Conservation (phyloP, 2,113 vertebrate genomes). For the Apaloderma vittatum region DNA sequence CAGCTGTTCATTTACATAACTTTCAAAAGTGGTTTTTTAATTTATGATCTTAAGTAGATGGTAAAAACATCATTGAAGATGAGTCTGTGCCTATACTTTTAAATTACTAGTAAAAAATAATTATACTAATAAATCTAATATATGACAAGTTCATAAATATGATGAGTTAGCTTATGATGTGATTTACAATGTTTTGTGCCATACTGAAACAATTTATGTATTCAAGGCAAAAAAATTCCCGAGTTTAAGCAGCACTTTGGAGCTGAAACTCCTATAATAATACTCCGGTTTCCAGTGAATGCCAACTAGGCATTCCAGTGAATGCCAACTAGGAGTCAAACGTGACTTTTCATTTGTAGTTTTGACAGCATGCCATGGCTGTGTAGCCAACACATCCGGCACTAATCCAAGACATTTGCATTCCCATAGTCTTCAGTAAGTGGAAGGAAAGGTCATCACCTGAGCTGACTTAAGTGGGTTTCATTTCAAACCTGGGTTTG, state of each 20-base stretch:
- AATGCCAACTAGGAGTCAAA: neutral
- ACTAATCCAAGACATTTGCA: neutral
- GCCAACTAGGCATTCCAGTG: neutral
- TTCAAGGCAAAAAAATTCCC: neutral
- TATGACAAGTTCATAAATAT: neutral
- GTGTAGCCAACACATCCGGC: fast-evolving
- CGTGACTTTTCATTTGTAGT: neutral
- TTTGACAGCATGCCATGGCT: neutral
- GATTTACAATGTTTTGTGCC: neutral
- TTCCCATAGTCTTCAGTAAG: neutral
- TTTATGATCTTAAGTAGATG: neutral
- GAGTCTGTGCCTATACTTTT: neutral
- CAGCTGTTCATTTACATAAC: neutral
- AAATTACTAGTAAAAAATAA: slow-evolving; percentile 15
- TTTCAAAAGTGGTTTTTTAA: neutral
- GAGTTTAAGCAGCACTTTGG: neutral
- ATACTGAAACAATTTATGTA: neutral
- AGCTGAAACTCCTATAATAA: neutral
- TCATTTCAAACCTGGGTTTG: neutral
- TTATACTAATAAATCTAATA: slow-evolving; percentile 18
- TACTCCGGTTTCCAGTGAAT: neutral
- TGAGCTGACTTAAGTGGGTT: neutral
- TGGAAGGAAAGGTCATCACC: neutral
- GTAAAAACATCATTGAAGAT: neutral
- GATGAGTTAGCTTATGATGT: neutral